Percentiles rank a stretch among this genome's conserved stretches.
Evolutionary conservation across 2,797 vertebrate genomes (phyloP).

Genomic region (Parauchenoglanis ngamensis): DNA sequence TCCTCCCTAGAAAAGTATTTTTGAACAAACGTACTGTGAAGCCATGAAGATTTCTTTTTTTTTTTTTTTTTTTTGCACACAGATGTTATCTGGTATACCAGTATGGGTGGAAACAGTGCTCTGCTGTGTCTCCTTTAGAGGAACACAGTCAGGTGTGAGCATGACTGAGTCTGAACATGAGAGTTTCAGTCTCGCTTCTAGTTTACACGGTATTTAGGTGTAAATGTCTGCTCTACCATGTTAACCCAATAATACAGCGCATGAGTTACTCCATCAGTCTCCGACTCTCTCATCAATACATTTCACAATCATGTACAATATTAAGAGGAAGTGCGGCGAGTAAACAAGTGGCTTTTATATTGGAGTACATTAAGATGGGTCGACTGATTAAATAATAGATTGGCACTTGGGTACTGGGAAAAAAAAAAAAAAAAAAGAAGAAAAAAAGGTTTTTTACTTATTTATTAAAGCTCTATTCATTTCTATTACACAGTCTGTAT

Average conservation of each 20-base stretch:
- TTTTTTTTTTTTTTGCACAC: background rate
- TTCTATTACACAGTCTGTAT: background rate
- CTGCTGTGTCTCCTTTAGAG: conserved; percentile 23
- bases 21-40: background rate
- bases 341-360: background rate
- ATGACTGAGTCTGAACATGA: conserved; percentile 37
- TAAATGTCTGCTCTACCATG: background rate
- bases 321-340: background rate
- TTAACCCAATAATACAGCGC: background rate
- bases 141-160: conserved; percentile 51
- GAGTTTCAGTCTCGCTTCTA: conserved; percentile 74
- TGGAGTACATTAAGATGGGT: background rate
- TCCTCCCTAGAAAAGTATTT: background rate
- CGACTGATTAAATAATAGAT: background rate
- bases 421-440: background rate
- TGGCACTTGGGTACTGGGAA: background rate
- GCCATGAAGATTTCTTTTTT: background rate
- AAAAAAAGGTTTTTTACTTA: background rate
- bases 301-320: background rate
- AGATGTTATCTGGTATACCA: conserved; percentile 19
- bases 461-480: background rate
- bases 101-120: background rate
- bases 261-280: background rate
- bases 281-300: background rate
- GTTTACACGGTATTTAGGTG: conserved; percentile 35